phyloP scores from a whole-genome alignment of 2,888 invertebrate species.

The Phortica magna region DNA sequence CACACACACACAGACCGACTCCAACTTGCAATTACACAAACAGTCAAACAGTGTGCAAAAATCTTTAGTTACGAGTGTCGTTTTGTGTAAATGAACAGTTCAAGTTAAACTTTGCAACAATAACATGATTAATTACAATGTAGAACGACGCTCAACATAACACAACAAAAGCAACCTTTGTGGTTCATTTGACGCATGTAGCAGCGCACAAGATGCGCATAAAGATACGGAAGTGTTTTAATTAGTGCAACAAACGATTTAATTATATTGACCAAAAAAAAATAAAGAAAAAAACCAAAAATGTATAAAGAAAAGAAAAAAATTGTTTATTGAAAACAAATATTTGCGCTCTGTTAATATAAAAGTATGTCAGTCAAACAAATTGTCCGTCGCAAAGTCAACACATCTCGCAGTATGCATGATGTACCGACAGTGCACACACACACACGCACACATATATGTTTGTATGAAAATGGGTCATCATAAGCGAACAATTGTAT shows the following conservation, averaged over 20 bases:
- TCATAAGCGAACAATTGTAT: not conserved
- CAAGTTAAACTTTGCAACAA: conserved; percentile 6
- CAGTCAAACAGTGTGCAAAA: not conserved
- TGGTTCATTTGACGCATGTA: not conserved
- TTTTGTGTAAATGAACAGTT: not conserved
- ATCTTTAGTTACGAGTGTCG: not conserved
- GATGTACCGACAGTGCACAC: not conserved
- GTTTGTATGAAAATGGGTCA: not conserved
- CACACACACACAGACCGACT: not conserved
- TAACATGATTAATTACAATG: conserved; percentile 21
- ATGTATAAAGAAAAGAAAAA: not conserved
- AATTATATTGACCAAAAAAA: conserved; percentile 17
- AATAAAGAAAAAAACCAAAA: not conserved
- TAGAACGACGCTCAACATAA: not conserved
- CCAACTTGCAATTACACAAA: too few relatives aligned
- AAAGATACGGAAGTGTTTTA: not conserved
- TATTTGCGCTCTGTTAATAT: conserved; percentile 22
- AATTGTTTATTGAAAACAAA: conserved; percentile 1
- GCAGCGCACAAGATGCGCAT: not conserved
- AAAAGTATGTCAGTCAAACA: conserved; percentile 18
- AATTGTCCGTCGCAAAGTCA: conserved; percentile 6
- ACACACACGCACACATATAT: too few relatives aligned
- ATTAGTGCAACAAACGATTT: conserved; percentile 3
- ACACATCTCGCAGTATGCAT: not conserved
- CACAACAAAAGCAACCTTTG: not conserved